Evolutionary conservation across 2,797 vertebrate genomes (phyloP).

Genomic region (Trichosurus vulpecula): DNA sequence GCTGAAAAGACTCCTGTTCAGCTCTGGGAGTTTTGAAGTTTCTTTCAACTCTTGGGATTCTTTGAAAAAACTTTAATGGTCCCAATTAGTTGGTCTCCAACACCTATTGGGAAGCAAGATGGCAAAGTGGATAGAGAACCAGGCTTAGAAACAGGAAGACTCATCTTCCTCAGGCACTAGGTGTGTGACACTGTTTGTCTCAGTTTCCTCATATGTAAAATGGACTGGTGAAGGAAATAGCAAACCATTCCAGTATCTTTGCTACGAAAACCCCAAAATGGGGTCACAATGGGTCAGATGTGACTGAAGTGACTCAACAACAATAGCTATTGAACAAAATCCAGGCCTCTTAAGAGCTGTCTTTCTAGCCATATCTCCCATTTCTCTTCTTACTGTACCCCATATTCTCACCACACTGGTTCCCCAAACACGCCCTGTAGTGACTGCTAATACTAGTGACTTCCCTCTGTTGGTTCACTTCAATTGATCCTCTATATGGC

Average conservation of each 20-base stretch:
- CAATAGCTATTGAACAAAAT: background rate
- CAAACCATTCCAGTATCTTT: background rate
- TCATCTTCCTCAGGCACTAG: background rate
- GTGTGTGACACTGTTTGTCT: background rate
- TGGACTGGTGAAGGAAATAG: background rate
- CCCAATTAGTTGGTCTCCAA: background rate
- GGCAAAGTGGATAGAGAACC: background rate
- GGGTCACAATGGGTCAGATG: background rate
- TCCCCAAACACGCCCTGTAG: background rate
- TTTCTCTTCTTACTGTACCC: background rate
- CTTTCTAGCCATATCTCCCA: background rate
- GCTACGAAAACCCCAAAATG: background rate
- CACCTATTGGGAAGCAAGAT: background rate
- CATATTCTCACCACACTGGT: background rate
- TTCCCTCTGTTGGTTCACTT: background rate
- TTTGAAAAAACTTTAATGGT: background rate
- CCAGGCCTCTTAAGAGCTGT: background rate
- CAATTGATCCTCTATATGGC: background rate
- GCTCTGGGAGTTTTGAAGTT: background rate
- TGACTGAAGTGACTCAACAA: background rate
- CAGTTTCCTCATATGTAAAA: background rate
- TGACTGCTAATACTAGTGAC: background rate
- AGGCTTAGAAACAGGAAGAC: background rate
- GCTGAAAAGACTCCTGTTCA: background rate
- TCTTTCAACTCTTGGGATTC: background rate